phyloP scores from a whole-genome alignment of 2,113 vertebrate genomes.

The Brevimyrus niger region DNA sequence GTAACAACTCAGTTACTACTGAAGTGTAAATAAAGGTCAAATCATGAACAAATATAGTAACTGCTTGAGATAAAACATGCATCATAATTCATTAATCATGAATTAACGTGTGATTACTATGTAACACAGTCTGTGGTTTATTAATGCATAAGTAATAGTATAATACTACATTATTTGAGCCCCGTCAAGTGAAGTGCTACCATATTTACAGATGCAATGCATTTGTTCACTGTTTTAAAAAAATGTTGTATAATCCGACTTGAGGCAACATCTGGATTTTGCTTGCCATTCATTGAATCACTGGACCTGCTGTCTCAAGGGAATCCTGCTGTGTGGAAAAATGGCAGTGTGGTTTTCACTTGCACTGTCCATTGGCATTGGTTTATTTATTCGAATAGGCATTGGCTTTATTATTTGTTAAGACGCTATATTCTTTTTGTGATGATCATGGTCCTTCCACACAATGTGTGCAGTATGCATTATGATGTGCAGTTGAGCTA shows the following conservation, averaged over 20 bases:
- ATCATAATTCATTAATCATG: not conserved
- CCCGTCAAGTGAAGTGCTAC: not conserved
- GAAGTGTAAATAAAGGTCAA: not conserved
- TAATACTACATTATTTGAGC: not conserved
- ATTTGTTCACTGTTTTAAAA: not conserved
- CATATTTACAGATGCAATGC: not conserved
- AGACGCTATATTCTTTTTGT: not conserved
- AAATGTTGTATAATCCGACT: not conserved
- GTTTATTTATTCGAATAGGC: not conserved
- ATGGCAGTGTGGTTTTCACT: not conserved
- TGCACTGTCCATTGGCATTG: not conserved
- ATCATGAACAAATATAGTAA: not conserved
- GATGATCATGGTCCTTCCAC: not conserved
- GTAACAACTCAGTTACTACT: not conserved
- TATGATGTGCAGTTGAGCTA: not conserved
- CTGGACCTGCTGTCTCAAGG: not conserved
- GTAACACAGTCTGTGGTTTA: not conserved
- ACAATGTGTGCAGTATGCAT: not conserved
- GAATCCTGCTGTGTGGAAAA: not conserved
- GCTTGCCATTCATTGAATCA: not conserved
- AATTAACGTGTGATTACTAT: not conserved
- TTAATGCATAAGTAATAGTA: not conserved
- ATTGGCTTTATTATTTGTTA: not conserved
- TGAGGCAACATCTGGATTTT: not conserved
- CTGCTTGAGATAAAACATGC: not conserved